phyloP scores from a whole-genome alignment of 2,888 invertebrate species.

The Diaphora mendica region DNA sequence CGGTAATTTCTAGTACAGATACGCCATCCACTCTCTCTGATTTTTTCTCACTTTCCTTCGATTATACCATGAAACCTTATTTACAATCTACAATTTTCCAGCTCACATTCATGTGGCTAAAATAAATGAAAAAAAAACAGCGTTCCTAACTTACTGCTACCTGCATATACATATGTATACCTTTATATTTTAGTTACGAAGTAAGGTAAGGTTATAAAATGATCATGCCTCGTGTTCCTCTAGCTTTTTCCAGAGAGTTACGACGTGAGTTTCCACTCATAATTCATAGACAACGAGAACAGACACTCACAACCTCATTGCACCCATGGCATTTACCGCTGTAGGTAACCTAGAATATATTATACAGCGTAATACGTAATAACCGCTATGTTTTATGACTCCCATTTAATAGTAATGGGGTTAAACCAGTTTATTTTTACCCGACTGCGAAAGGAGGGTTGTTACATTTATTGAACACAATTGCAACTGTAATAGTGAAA shows the following conservation, averaged over 20 bases:
- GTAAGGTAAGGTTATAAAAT: constrained; percentile 3
- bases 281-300: constrained; percentile 4
- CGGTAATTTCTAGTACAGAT: background rate
- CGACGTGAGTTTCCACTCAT: constrained; percentile 1
- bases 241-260: background rate
- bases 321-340: background rate
- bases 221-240: background rate
- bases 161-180: background rate
- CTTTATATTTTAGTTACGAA: constrained; percentile 16
- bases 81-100: background rate
- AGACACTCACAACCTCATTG: background rate
- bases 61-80: background rate
- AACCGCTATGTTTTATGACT: constrained; percentile 2
- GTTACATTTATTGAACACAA: background rate
- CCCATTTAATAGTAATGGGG: background rate
- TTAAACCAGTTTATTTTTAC: background rate
- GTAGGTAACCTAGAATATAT: constrained; percentile 2
- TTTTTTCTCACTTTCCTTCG: background rate
- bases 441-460: too few species aligned
- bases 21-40: background rate
- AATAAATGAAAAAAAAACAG: background rate
- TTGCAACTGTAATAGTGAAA: background rate
- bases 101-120: background rate
- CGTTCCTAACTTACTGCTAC: background rate
- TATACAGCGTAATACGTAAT: constrained; percentile 7